phyloP scores from a whole-genome alignment of 2,797 vertebrate genomes.

The Hypotaenidia okinawae region DNA sequence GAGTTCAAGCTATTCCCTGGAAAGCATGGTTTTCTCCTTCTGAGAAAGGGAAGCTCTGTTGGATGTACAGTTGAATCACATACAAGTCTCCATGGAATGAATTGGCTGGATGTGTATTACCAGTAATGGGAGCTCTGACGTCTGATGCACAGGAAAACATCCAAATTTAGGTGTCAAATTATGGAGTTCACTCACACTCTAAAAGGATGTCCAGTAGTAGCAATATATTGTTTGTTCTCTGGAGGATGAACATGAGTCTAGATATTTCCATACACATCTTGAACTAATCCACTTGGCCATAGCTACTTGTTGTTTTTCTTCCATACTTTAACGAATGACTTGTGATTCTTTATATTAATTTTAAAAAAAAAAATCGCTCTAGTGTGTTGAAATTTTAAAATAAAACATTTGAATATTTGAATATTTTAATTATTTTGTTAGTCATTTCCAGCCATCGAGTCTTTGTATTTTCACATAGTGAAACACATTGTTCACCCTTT shows the following conservation, averaged over 20 bases:
- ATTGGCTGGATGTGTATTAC: not conserved
- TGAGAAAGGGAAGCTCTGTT: not conserved
- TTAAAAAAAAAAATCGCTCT: not conserved
- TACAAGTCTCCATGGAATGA: not conserved
- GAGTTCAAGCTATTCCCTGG: not conserved
- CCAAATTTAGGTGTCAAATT: not conserved
- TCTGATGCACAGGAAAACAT: not conserved
- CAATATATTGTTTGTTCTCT: not conserved
- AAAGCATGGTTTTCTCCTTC: not conserved
- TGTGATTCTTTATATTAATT: not conserved
- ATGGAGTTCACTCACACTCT: not conserved
- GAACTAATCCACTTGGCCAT: not conserved
- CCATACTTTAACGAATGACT: not conserved
- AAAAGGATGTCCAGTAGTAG: not conserved
- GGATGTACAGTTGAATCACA: not conserved
- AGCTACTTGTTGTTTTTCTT: not conserved
- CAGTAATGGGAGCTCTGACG: not conserved
- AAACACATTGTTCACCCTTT: not conserved
- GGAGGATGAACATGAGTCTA: not conserved
- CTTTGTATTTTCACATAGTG: not conserved
- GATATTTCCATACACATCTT: not conserved
- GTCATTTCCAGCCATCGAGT: not conserved
- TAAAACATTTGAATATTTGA: too few species aligned
- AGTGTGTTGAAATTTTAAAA: not conserved
- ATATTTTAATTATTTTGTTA: not conserved